phyloP scores from a whole-genome alignment of 2,797 vertebrate genomes.

The Phataginus tricuspis region DNA sequence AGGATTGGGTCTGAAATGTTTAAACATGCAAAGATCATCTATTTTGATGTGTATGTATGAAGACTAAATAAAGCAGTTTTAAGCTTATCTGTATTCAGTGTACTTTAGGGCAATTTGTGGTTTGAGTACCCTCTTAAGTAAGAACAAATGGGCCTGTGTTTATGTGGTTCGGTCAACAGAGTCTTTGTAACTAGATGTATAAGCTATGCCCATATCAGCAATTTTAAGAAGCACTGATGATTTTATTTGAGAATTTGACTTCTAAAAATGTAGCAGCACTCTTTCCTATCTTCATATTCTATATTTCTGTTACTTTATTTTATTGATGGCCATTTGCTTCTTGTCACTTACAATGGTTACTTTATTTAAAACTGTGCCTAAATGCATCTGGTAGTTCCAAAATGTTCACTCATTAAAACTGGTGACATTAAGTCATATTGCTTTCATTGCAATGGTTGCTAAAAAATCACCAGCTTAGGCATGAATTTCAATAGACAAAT shows the following conservation, averaged over 20 bases:
- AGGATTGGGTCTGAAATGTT: constrained; percentile 47
- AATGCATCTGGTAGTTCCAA: constrained; percentile 78
- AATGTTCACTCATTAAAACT: constrained; percentile 81
- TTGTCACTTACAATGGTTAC: constrained; percentile 68
- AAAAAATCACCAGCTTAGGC: constrained; percentile 84
- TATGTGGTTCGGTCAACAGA: constrained; percentile 33
- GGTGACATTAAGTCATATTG: constrained; percentile 82
- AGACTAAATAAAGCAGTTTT: constrained; percentile 51
- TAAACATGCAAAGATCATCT: constrained; percentile 45
- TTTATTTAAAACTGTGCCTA: constrained; percentile 79
- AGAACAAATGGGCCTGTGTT: constrained; percentile 47
- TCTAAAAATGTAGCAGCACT: constrained; percentile 51
- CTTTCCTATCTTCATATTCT: constrained; percentile 44
- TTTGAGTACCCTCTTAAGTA: constrained; percentile 41
- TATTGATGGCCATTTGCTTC: constrained; percentile 65
- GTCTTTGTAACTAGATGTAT: constrained; percentile 50
- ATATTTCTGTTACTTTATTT: constrained; percentile 56
- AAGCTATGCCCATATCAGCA: constrained; percentile 42
- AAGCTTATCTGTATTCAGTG: constrained; percentile 52
- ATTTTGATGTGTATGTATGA: constrained; percentile 33
- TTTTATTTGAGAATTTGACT: constrained; percentile 56
- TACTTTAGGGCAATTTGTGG: constrained; percentile 46
- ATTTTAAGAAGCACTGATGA: constrained; percentile 32
- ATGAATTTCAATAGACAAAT: constrained; percentile 79
- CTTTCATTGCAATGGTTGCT: constrained; percentile 83